These are phyloP conservation scores for Triplophysa bombifrons DNA, from an alignment of 2,797 vertebrate species.

Conservation along the genomic window DNA sequence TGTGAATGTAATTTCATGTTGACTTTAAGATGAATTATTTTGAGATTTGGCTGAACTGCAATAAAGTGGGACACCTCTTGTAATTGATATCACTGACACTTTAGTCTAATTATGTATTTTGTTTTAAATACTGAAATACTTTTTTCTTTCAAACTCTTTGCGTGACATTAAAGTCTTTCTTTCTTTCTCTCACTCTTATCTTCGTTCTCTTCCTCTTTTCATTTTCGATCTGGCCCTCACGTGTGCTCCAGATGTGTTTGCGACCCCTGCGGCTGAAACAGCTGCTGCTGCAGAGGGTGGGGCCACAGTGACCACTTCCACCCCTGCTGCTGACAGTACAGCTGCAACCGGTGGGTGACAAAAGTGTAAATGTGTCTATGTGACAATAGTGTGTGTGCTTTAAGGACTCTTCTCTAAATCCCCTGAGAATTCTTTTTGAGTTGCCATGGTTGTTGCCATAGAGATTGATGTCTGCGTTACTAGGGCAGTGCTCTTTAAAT, in stretches of 20 bases:
- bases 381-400: constrained; percentile 33
- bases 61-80: background rate
- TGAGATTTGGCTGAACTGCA: background rate
- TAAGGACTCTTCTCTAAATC: background rate
- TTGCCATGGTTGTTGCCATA: constrained; percentile 60
- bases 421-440: background rate
- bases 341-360: constrained; percentile 93
- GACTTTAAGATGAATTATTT: background rate
- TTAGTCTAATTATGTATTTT: background rate
- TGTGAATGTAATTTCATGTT: too few species aligned
- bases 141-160: constrained; percentile 59
- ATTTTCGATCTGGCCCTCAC: constrained; percentile 38
- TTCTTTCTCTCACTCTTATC: background rate
- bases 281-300: constrained; percentile 87
- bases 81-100: too few species aligned
- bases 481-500: constrained; percentile 26
- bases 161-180: constrained; percentile 54
- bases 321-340: constrained; percentile 74
- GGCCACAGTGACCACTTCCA: constrained; percentile 80
- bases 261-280: constrained; percentile 86
- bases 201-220: constrained; percentile 41
- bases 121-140: background rate
- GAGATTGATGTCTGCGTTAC: constrained; percentile 44
- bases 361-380: constrained; percentile 3
- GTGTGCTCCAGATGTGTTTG: constrained; percentile 87